phyloP scores from a whole-genome alignment of 2,113 vertebrate species.

The Notothenia coriiceps region DNA sequence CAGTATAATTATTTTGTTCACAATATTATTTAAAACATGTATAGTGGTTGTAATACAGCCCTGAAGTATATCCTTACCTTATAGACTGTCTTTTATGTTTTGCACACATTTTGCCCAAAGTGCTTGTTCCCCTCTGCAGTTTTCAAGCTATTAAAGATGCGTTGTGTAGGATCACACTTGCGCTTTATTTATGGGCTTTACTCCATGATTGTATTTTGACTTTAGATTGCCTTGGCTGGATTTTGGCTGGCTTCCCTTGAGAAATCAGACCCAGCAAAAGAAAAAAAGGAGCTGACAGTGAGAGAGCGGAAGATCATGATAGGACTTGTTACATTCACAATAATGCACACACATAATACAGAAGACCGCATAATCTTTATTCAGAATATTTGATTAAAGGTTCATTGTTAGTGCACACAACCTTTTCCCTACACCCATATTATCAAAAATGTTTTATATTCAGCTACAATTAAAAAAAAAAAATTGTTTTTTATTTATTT shows the following conservation, averaged over 20 bases:
- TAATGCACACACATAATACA: neutral
- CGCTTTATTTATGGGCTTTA: conserved; percentile 11
- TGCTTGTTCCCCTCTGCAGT: neutral
- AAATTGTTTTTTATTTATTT: neutral
- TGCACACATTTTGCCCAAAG: neutral
- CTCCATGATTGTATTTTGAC: conserved; percentile 14
- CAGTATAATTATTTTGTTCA: neutral
- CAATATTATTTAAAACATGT: neutral
- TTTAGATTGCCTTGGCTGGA: conserved; percentile 16
- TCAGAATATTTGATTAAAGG: too few relatives aligned
- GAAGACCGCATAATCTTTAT: too few relatives aligned
- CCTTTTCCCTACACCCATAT: too few relatives aligned
- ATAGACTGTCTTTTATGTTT: neutral
- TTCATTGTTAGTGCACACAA: too few relatives aligned
- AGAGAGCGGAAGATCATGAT: neutral
- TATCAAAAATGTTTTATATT: too few relatives aligned
- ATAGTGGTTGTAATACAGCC: neutral
- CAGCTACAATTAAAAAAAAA: too few relatives aligned
- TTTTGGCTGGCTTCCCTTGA: neutral
- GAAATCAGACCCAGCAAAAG: neutral
- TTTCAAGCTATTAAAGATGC: conserved; percentile 1
- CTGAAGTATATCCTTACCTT: neutral
- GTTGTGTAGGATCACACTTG: neutral
- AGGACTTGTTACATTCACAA: neutral
- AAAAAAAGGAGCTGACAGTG: conserved; percentile 4